Base-by-base conservation (phyloP, 2,888 invertebrate genomes). In the Melinaea marsaeus region DNA sequence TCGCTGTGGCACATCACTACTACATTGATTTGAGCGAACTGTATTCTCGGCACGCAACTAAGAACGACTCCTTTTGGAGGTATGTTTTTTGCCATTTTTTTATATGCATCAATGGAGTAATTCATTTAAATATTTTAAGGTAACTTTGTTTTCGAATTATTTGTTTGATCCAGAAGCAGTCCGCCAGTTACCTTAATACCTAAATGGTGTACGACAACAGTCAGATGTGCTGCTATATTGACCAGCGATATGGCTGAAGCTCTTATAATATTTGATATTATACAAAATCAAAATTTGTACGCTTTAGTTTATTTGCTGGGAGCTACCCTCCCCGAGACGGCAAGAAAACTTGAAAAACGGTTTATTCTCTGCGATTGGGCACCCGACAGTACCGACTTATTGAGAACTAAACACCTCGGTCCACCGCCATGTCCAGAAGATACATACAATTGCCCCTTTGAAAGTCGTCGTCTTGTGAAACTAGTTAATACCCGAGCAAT, bases 101-200 rank as follows among this genome's bases (percentile, higher is more conserved):
- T 9, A 9, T 42, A 9, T 42, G 7, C 7, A 42, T 7, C 11
- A 9, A 42, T 42, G 3, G 7, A 42, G 3, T 42, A 42, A 42
- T 9, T 42, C 3, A 9, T 42, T 42, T 42, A 42, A 22, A 22
- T 22, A 22, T 22, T 9, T 42, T 32, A 51, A 51, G 9, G 22
- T 22, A 51, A 7, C 22, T 9, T 51, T 51, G 1, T 4, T 22
- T 5, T 22, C 6, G 4, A 5, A 51, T 4, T 51, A 3, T 1
- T 51, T 32, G 2, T 51, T 22, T 51, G 42, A 5, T 35, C 35
- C 42, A 56, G n/a, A 13, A 32, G 58, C 6, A 9, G 37, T n/a
- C 32, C 35, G 7, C 42, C 56, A 33, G 62, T 51, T 13, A 4
- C 57, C 72, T 93, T 91, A 78, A 85, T 88, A n/a, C 94, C 94